Percentiles rank a stretch among this genome's conserved stretches.
phyloP scores from a whole-genome alignment of 2,888 invertebrate genomes.

The Dasypolia templi region DNA sequence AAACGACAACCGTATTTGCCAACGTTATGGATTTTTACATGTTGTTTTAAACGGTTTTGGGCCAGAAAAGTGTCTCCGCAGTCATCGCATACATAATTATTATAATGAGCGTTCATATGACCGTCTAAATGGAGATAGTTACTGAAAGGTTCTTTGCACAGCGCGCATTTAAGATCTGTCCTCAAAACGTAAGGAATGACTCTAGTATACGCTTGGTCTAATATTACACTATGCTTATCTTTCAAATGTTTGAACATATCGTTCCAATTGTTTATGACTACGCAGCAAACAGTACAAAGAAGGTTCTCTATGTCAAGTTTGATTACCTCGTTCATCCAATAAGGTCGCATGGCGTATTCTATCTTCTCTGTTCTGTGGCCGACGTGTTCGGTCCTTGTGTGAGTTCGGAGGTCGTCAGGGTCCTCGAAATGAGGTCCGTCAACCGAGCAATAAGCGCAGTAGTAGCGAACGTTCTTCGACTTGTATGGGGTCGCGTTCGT shows the following conservation, averaged over 20 bases:
- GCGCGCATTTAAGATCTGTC: constrained; percentile 69
- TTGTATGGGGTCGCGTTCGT: constrained; percentile 82
- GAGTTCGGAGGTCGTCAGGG: constrained; percentile 72
- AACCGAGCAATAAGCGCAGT: constrained; percentile 78
- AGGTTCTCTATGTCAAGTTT: constrained; percentile 78
- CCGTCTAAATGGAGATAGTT: constrained; percentile 75
- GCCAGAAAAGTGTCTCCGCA: constrained; percentile 81
- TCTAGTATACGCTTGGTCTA: constrained; percentile 74
- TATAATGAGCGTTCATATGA: constrained; percentile 83
- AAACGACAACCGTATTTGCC: constrained; percentile 82
- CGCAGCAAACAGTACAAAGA: constrained; percentile 73
- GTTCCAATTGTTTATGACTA: constrained; percentile 72
- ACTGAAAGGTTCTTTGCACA: constrained; percentile 72
- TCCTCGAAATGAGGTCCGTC: constrained; percentile 69
- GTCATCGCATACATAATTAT: constrained; percentile 79
- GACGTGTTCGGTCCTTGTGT: constrained; percentile 71
- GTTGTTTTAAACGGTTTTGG: constrained; percentile 73
- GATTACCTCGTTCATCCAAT: constrained; percentile 76
- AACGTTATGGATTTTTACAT: constrained; percentile 81
- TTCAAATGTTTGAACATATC: constrained; percentile 78
- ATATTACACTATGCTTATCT: constrained; percentile 66
- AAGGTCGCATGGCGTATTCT: constrained; percentile 76
- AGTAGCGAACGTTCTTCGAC: constrained; percentile 67
- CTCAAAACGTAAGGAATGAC: constrained; percentile 76
- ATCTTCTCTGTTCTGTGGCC: constrained; percentile 65